Base-by-base conservation (phyloP, 2,113 vertebrate species). In the Penelope pileata region DNA sequence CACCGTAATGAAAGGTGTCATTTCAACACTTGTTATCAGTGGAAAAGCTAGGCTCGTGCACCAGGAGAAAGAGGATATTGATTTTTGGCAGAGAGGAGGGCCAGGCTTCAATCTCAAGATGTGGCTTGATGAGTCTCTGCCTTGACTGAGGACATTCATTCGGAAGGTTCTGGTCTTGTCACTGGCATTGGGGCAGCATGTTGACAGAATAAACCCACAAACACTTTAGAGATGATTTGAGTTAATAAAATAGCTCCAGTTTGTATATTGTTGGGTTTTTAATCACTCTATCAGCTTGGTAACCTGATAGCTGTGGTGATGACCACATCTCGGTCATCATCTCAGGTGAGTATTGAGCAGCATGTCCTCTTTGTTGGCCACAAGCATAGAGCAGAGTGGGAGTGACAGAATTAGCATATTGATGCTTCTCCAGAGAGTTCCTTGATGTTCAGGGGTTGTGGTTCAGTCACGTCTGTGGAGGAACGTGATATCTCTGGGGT, bases 261-360 rank as follows among this genome's bases (percentile, higher is more conserved):
- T 43, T 86, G 4, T 77, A 16, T 82, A 29, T 42, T 53, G 21
- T 73, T 24, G 88, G 79, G 48, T 26, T 21, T 7, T 12, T n/a
- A 34, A 62, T 6, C 13, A 3, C 21, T 5, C 36, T 78, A 17
- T 42, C 21, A 72, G 3, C 0, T 86, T 30, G 53, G 16, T 62
- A 45, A 12, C 63, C 30, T 70, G 23, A 12, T 6, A 45, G 47
- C 29, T 38, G 43, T 74, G 84, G 29, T 67, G 72, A 42, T 51
- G 62, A 30, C 47, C 4, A 1, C 32, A 4, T n/a, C n/a, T n/a
- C n/a, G n/a, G n/a, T n/a, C n/a, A n/a, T 10, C 8, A 12, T 47
- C 32, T 67, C 58, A 59, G 26, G 32, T 54, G 27, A n/a, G 13
- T 45, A 60, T 74, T 74, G 29, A 64, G 40, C n/a, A n/a, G 50